Evolutionary conservation across 1,140 invertebrate species (phyloP).

Genomic region (Cepaea nemoralis): DNA sequence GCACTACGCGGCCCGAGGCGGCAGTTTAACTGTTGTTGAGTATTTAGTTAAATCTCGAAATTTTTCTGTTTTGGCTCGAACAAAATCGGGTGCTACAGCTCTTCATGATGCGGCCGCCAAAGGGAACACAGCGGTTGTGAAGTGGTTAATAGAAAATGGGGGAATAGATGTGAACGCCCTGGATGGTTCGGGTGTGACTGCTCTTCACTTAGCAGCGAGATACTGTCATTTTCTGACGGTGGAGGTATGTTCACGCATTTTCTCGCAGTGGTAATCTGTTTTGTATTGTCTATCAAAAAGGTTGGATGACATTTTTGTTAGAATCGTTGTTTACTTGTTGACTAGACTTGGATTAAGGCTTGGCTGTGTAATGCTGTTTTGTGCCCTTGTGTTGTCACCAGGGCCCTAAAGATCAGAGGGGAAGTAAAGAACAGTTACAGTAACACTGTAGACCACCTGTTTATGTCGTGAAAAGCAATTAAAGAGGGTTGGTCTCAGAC

Average conservation of each 20-base stretch:
- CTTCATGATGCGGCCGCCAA: conserved; percentile 73
- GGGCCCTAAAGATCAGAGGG: no score
- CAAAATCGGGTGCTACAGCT: conserved; percentile 70
- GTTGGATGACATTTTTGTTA: no score
- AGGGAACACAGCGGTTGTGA: conserved; percentile 69
- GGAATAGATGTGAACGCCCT: conserved; percentile 66
- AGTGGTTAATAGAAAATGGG: conserved; percentile 70
- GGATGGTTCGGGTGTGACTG: conserved; percentile 71
- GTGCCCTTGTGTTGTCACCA: no score
- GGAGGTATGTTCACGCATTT: conserved; percentile 51
- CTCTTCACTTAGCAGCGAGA: conserved; percentile 71
- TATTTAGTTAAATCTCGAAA: conserved; percentile 63
- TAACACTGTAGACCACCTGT: no score
- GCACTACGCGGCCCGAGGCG: conserved; percentile 72
- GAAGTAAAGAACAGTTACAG: no score
- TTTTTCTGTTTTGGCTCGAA: conserved; percentile 58
- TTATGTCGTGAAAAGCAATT: no score
- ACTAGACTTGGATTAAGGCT: no score
- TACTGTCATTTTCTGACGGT: conserved; percentile 76
- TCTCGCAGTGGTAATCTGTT: no score
- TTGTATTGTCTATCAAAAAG: no score
- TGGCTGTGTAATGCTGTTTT: no score
- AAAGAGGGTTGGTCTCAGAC: no score
- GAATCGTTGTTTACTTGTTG: no score
- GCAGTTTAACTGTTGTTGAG: conserved; percentile 63